Percentiles rank a stretch among this genome's conserved stretches.
Conservation (phyloP, 2,797 vertebrate species). For the Argentina silus region DNA sequence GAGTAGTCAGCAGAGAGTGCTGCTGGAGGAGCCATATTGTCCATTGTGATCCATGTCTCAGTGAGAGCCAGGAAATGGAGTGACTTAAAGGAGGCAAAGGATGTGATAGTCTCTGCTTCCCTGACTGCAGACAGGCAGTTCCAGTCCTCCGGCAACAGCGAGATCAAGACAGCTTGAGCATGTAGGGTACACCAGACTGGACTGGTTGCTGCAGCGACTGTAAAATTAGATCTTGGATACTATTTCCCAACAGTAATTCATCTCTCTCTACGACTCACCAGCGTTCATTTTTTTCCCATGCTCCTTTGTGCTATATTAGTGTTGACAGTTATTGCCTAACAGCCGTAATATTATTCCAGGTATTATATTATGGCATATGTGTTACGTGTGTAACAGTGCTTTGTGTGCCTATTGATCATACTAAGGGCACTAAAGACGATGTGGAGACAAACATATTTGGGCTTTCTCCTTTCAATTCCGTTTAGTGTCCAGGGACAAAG, state of each 20-base stretch:
- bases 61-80: too few species aligned
- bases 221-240: too few species aligned
- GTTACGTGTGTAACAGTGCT: background rate
- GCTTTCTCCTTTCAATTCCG: background rate
- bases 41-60: too few species aligned
- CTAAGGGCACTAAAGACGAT: background rate
- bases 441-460: background rate
- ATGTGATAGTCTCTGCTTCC: too few species aligned
- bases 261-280: background rate
- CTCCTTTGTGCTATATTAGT: background rate
- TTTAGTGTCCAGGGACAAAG: background rate
- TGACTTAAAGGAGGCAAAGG: too few species aligned
- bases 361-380: background rate
- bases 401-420: background rate
- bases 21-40: too few species aligned
- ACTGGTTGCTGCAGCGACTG: too few species aligned
- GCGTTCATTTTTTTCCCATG: background rate
- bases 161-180: too few species aligned
- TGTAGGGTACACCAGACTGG: too few species aligned
- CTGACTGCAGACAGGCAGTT: too few species aligned
- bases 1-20: too few species aligned
- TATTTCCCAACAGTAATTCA: background rate
- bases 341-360: background rate
- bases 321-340: slow-evolving; percentile 2
- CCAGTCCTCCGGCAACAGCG: too few species aligned